phyloP scores from a whole-genome alignment of 2,888 invertebrate species.

The Pristionchus entomophagus region DNA sequence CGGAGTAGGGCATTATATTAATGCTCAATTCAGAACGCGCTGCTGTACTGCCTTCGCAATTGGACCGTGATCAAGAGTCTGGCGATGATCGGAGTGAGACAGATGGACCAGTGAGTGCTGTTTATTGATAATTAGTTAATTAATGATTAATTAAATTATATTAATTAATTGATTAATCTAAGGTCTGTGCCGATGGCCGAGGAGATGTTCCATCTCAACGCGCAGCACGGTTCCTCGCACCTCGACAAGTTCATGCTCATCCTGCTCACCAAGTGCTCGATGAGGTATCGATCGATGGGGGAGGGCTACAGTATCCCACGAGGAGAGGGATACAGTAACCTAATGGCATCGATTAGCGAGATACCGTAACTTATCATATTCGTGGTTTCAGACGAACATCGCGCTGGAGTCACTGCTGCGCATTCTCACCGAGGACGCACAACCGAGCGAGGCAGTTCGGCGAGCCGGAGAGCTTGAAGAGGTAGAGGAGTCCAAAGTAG shows the following conservation, averaged over 20 bases:
- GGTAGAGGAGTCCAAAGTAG: too few species aligned
- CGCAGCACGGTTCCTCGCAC: slow-evolving; percentile 92
- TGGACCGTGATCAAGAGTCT: slow-evolving; percentile 96
- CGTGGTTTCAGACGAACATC: neutral
- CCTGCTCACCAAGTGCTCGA: slow-evolving; percentile 92
- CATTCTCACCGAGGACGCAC: neutral
- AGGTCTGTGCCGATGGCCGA: slow-evolving; percentile 73
- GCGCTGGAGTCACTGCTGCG: neutral
- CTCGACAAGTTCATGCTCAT: slow-evolving; percentile 97
- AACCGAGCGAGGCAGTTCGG: neutral
- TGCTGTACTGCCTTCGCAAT: slow-evolving; percentile 89
- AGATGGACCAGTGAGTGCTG: slow-evolving; percentile 1
- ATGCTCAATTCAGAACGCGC: slow-evolving; percentile 81
- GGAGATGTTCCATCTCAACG: slow-evolving; percentile 83
- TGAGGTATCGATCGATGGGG: slow-evolving; percentile 81
- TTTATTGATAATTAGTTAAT: too few species aligned
- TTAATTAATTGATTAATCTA: slow-evolving; percentile 39
- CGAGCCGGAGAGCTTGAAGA: slow-evolving; percentile 21
- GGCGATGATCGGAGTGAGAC: slow-evolving; percentile 84
- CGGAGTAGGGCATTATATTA: neutral
- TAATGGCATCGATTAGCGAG: too few species aligned
- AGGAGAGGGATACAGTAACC: too few species aligned
- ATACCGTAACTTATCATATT: too few species aligned
- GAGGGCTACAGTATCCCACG: too few species aligned
- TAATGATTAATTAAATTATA: neutral